phyloP scores from a whole-genome alignment of 2,888 invertebrate species.

The Luperina nickerlii region DNA sequence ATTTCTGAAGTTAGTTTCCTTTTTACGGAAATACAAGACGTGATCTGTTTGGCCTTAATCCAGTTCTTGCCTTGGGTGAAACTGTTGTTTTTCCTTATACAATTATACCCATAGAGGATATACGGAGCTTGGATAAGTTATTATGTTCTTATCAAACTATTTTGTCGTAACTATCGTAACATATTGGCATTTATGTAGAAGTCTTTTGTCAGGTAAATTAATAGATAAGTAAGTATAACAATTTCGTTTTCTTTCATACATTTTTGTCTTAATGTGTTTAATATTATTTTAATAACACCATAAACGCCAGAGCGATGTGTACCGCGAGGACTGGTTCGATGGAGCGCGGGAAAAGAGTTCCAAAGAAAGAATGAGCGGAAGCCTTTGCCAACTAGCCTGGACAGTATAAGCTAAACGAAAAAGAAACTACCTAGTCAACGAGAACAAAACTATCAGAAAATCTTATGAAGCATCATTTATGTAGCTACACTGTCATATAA shows the following conservation, averaged over 20 bases:
- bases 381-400: not conserved
- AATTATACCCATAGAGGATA: conserved; percentile 62
- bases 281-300: not conserved
- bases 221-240: not conserved
- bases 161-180: conserved; percentile 48
- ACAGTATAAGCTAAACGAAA: not conserved
- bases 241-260: not conserved
- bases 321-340: not conserved
- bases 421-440: not conserved
- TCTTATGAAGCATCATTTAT: too few relatives aligned
- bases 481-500: not conserved
- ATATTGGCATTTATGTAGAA: conserved; percentile 45
- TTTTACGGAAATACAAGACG: conserved; percentile 78
- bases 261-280: not conserved
- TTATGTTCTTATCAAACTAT: conserved; percentile 57
- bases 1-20: conserved; percentile 78
- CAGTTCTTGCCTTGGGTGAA: conserved; percentile 74
- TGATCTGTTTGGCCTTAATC: conserved; percentile 83
- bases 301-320: not conserved
- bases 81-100: conserved; percentile 69
- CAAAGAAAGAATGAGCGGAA: not conserved
- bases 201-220: conserved; percentile 43
- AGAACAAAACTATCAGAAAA: not conserved
- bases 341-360: not conserved
- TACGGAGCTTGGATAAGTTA: conserved; percentile 52